A percentile compares a stretch with the other conserved stretches of the same genome.
Conservation (phyloP, 2,113 vertebrate genomes). For the Vimba vimba region DNA sequence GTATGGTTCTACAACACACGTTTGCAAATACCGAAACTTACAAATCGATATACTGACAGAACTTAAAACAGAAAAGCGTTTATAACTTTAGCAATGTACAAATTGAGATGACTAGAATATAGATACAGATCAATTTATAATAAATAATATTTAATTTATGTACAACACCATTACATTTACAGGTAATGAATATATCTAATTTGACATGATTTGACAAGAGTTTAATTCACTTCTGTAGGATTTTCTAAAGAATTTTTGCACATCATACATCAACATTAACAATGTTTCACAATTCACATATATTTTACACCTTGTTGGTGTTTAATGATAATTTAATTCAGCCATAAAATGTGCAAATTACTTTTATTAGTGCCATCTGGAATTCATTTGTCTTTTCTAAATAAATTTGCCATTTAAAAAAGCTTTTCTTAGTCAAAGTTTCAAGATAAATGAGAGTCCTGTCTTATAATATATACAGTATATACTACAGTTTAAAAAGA, state of each 20-base stretch:
- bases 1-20: not conserved
- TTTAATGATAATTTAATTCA: slow-evolving; percentile 13
- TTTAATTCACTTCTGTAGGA: not conserved
- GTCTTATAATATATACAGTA: too few relatives aligned
- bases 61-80: not conserved
- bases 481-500: too few relatives aligned
- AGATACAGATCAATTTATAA: not conserved
- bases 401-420: not conserved
- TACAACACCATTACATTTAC: not conserved
- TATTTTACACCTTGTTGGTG: not conserved
- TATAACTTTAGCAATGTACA: not conserved
- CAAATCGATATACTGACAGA: not conserved
- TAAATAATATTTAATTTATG: not conserved
- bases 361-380: slow-evolving; percentile 4
- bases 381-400: not conserved
- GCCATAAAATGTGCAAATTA: not conserved
- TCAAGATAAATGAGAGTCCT: not conserved
- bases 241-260: not conserved
- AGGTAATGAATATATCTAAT: not conserved
- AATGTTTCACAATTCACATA: not conserved
- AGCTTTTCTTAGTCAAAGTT: not conserved
- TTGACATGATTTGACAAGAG: not conserved
- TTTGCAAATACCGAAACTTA: not conserved
- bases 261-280: not conserved
- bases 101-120: not conserved